These are phyloP conservation scores for Neolamprologus caudopunctatus DNA, from an alignment of 2,113 vertebrate genomes.

Conservation along the genomic window DNA sequence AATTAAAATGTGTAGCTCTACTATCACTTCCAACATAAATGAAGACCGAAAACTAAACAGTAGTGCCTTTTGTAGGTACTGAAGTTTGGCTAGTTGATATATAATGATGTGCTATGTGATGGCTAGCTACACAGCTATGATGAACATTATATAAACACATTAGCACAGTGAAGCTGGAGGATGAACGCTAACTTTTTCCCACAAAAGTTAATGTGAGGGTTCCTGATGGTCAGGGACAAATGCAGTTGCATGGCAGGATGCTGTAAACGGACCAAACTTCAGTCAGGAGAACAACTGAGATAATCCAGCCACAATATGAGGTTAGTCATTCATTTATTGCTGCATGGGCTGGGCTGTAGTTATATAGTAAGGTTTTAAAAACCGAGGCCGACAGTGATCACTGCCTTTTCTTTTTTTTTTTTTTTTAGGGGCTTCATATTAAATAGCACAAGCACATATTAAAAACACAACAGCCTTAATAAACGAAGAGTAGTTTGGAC, in stretches of 20 bases:
- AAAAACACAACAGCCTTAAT: neutral
- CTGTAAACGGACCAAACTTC: neutral
- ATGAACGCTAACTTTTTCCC: neutral
- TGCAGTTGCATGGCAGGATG: neutral
- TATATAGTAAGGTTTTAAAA: neutral
- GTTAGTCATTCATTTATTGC: neutral
- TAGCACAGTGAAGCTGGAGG: neutral
- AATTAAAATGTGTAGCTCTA: rapidly evolving
- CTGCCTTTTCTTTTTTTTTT: neutral
- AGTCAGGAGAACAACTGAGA: neutral
- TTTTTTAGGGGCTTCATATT: too few species aligned
- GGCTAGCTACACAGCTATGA: neutral
- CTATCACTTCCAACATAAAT: rapidly evolving
- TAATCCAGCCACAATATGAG: neutral
- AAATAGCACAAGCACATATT: too few species aligned
- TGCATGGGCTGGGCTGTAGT: neutral
- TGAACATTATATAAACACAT: neutral
- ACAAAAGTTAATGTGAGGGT: neutral
- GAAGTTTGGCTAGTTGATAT: neutral
- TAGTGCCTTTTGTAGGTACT: rapidly evolving
- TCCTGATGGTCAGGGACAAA: neutral
- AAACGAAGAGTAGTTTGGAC: neutral
- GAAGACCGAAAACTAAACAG: rapidly evolving
- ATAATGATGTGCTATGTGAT: neutral
- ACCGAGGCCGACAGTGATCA: neutral